Conservation (phyloP, 2,888 invertebrate genomes). For the Podabrus alpinus region DNA sequence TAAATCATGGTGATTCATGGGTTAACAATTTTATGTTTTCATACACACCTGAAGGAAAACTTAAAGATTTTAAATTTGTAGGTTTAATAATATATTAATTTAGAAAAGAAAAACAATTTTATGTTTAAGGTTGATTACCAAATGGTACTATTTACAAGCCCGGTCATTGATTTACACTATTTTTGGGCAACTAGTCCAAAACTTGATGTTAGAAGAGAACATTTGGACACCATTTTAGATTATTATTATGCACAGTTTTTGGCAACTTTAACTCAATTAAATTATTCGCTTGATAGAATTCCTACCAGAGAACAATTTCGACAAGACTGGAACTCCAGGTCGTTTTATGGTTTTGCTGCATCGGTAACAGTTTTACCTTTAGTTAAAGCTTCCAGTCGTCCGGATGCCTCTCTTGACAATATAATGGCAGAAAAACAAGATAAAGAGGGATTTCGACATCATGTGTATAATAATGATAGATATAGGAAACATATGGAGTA, state of each 20-base stretch:
- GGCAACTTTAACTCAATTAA: slow-evolving; percentile 41
- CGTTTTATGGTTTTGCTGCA: slow-evolving; percentile 47
- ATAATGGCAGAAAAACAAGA: slow-evolving; percentile 41
- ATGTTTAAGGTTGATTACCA: slow-evolving; percentile 58
- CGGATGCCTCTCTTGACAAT: slow-evolving; percentile 48
- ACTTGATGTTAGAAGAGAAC: slow-evolving; percentile 42
- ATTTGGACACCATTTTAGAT: slow-evolving; percentile 45
- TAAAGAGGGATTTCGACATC: slow-evolving; percentile 44
- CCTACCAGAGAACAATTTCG: slow-evolving; percentile 46
- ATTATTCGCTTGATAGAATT: slow-evolving; percentile 45
- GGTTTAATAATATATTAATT: slow-evolving; percentile 33
- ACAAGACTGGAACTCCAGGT: slow-evolving; percentile 44
- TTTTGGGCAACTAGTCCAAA: slow-evolving; percentile 55
- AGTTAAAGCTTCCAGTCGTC: slow-evolving; percentile 43
- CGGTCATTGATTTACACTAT: slow-evolving; percentile 56
- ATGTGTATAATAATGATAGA: slow-evolving; percentile 46
- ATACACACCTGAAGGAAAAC: slow-evolving; percentile 49
- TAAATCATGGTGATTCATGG: slow-evolving; percentile 62
- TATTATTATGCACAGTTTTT: slow-evolving; percentile 46
- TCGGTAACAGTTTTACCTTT: slow-evolving; percentile 47
- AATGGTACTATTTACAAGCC: slow-evolving; percentile 52
- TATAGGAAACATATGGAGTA: slow-evolving; percentile 45
- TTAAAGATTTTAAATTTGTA: slow-evolving; percentile 54
- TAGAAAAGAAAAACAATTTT: not conserved
- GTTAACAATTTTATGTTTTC: slow-evolving; percentile 60